These are phyloP conservation scores for Podabrus alpinus DNA, from an alignment of 2,888 invertebrate species.

Conservation along the genomic window DNA sequence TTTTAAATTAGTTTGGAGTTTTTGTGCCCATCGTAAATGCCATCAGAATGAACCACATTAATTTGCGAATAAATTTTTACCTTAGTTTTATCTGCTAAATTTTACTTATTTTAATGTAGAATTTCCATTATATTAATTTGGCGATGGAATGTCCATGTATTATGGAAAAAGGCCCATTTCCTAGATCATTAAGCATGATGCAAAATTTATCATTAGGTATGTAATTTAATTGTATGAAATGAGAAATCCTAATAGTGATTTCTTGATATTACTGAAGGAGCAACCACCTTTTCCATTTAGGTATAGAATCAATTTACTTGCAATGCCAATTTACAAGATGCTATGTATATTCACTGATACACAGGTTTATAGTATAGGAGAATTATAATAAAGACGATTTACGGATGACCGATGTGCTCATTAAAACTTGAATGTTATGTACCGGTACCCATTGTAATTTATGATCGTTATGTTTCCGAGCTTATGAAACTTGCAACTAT, in stretches of 20 bases:
- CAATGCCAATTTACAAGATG: background rate
- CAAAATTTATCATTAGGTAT: background rate
- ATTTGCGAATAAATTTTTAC: background rate
- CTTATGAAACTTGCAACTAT: background rate
- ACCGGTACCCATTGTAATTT: background rate
- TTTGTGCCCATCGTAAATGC: background rate
- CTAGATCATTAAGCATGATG: background rate
- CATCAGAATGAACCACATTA: background rate
- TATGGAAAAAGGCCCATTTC: background rate
- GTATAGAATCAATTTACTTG: background rate
- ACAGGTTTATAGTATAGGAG: background rate
- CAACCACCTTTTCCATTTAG: background rate
- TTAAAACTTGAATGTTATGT: background rate
- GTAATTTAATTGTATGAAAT: background rate
- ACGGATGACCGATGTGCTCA: background rate
- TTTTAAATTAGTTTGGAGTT: constrained; percentile 12
- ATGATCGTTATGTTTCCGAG: background rate
- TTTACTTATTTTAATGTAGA: background rate
- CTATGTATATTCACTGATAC: background rate
- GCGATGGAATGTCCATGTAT: too few species aligned
- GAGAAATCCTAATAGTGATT: too few species aligned
- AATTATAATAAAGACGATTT: background rate
- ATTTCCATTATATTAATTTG: background rate
- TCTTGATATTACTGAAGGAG: background rate
- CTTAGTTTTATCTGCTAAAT: background rate